A percentile compares a stretch with the other conserved stretches of the same genome.
Conservation (phyloP, 2,113 vertebrate genomes). For the Noturus placidus region DNA sequence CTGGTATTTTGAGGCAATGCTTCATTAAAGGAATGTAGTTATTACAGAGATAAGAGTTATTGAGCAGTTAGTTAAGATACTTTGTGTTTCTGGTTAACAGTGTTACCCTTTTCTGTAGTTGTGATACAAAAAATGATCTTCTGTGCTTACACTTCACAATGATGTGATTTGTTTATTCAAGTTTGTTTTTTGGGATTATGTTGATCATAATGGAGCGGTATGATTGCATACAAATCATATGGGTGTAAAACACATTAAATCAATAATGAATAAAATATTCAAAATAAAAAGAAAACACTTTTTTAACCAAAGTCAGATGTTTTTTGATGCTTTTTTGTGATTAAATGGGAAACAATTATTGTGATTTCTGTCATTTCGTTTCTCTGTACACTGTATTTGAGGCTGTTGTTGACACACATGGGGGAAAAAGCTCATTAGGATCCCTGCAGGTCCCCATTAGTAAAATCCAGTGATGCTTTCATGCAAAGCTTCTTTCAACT, state of each 20-base stretch:
- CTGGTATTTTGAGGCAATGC: constrained; percentile 54
- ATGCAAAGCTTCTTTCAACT: not conserved
- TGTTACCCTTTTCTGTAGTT: constrained; percentile 61
- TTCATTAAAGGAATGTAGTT: constrained; percentile 18
- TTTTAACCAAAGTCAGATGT: constrained; percentile 71
- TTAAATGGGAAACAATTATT: not conserved
- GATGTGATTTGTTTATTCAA: constrained; percentile 37
- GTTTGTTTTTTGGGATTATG: constrained; percentile 44
- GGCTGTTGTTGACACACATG: not conserved
- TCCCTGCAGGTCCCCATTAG: constrained; percentile 7
- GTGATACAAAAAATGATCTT: constrained; percentile 56
- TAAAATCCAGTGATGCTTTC: not conserved
- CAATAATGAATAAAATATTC: constrained; percentile 57
- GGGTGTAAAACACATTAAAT: constrained; percentile 55
- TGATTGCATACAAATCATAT: constrained; percentile 56
- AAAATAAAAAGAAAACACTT: constrained; percentile 62
- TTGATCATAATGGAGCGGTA: constrained; percentile 55
- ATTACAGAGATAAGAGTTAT: constrained; percentile 52
- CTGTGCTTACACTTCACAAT: constrained; percentile 54
- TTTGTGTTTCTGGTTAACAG: constrained; percentile 63
- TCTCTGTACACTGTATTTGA: not conserved
- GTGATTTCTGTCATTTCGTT: not conserved
- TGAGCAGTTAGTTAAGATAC: constrained; percentile 55
- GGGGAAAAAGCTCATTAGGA: constrained; percentile 23
- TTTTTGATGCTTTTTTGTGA: constrained; percentile 47